Percentiles rank a stretch among this genome's conserved stretches.
These are phyloP conservation scores for Chymomyza costata DNA, from an alignment of 1,140 invertebrate species.

Conservation along the genomic window DNA sequence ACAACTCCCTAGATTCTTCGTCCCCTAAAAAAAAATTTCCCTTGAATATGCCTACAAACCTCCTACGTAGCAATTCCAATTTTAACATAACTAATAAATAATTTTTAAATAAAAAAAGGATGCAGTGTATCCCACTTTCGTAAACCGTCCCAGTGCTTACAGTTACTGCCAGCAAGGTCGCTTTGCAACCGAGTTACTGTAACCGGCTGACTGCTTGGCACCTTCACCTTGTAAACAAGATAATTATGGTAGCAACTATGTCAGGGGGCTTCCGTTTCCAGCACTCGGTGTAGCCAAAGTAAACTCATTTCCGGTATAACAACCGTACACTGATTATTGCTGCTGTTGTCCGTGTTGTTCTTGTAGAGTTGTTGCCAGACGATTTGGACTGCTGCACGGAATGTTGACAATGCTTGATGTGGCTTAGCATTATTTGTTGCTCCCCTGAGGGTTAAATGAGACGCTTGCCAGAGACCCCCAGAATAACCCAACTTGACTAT, in stretches of 20 bases:
- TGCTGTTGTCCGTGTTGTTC: neutral
- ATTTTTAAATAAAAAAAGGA: no score
- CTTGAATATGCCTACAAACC: no score
- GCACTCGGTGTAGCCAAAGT: conserved; percentile 30
- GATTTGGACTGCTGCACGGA: conserved; percentile 58
- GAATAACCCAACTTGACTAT: conserved; percentile 36
- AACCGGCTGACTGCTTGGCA: conserved; percentile 21
- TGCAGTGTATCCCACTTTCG: no score
- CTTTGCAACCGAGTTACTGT: no score
- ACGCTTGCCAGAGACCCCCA: conserved; percentile 12
- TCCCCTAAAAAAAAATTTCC: no score
- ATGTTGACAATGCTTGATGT: conserved; percentile 56
- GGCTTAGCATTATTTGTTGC: conserved; percentile 29
- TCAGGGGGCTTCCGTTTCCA: conserved; percentile 65
- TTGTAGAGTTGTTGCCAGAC: neutral
- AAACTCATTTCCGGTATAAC: conserved; percentile 60
- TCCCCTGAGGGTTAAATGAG: conserved; percentile 43
- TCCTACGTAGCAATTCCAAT: no score
- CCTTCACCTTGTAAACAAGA: conserved; percentile 73
- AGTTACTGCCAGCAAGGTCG: no score
- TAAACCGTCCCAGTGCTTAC: no score
- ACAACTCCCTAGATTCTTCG: no score
- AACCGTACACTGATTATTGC: conserved; percentile 25
- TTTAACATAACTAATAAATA: no score
- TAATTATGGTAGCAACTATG: conserved; percentile 72